A percentile compares a stretch with the other conserved stretches of the same genome.
Evolutionary conservation across 2,888 invertebrate genomes (phyloP).

Genomic region (Drosophila lacicola): DNA sequence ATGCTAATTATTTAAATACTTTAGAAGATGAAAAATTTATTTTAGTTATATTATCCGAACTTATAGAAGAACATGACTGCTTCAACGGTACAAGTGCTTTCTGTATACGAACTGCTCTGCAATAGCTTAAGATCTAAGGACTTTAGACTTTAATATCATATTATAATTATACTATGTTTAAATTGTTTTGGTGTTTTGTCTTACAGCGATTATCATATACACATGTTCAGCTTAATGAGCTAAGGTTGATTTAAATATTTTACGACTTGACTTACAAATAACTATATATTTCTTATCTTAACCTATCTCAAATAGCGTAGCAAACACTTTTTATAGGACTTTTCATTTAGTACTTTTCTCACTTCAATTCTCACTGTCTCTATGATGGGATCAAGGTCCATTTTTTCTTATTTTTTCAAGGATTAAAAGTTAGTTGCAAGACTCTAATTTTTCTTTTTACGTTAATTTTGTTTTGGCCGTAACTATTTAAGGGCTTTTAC

Average conservation of each 20-base stretch:
- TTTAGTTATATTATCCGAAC: not conserved
- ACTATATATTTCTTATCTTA: conserved; percentile 1
- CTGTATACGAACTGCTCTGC: conserved; percentile 74
- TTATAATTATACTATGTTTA: not conserved
- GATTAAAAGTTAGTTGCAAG: conserved; percentile 2
- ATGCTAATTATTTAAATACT: not conserved
- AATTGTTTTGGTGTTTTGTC: conserved; percentile 66
- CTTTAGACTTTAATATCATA: not conserved
- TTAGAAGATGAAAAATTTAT: not conserved
- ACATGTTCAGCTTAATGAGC: conserved; percentile 43
- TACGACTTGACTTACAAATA: not conserved
- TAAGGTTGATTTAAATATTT: conserved; percentile 3
- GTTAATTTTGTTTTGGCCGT: conserved; percentile 54
- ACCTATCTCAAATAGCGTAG: conserved; percentile 54
- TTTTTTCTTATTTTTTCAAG: conserved; percentile 19
- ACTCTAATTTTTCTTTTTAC: conserved; percentile 32
- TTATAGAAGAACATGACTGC: conserved; percentile 11
- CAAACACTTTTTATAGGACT: conserved; percentile 67
- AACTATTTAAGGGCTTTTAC: conserved; percentile 58
- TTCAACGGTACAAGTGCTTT: conserved; percentile 75
- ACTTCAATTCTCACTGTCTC: conserved; percentile 24
- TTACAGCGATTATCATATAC: conserved; percentile 56
- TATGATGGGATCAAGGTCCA: conserved; percentile 64
- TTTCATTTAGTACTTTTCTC: conserved; percentile 14
- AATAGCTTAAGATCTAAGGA: conserved; percentile 59